Evolutionary conservation across 2,797 vertebrate species (phyloP), one percentile per base, ranked within the genome.

Genomic region (Apogon hyalosoma): DNA sequence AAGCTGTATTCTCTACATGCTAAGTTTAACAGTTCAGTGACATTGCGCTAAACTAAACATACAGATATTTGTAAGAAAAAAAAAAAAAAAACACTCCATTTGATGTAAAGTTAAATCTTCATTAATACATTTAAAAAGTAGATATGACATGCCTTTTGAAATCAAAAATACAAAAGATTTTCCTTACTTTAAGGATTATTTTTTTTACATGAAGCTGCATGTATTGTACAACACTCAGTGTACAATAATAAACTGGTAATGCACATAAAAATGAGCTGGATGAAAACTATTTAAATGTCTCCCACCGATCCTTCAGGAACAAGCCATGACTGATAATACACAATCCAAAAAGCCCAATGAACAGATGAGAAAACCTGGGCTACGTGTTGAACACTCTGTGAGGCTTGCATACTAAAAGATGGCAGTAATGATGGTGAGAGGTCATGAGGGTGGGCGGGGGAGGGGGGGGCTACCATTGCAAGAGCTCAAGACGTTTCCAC

Each of bases 81-180:
- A 69, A 45, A 21, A 54, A 14, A 67, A 62, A 76, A 86, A 95
- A 94, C 94, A 96, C 95, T 94, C 94, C 96, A 95, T 95, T 92
- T 94, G 94, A 96, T 96, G 95, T 95, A 95, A 97, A 96, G 95
- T 97, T 96, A 96, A 96, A 97, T 97, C 95, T 96, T 97, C 95
- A 97, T 96, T 97, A 97, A 98, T 97, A 98, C 96, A 97, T 95
- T 96, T 97, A 95, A 96, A 95, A 96, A 96, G 95, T 92, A 94
- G 95, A 97, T 96, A 96, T 95, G 95, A 96, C 96, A 98, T 97
- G 97, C 96, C 95, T 95, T 96, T 95, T 94, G 92, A 96, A 96
- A 97, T 95, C 91, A 96, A 97, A 96, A 97, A 97, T 96, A 97
- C 95, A 98, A 98, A 97, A 96, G 93, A 94, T 95, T 95, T 94